A percentile compares a stretch with the other conserved stretches of the same genome.
phyloP scores from a whole-genome alignment of 1,140 invertebrate species.

The Heterodera schachtii region DNA sequence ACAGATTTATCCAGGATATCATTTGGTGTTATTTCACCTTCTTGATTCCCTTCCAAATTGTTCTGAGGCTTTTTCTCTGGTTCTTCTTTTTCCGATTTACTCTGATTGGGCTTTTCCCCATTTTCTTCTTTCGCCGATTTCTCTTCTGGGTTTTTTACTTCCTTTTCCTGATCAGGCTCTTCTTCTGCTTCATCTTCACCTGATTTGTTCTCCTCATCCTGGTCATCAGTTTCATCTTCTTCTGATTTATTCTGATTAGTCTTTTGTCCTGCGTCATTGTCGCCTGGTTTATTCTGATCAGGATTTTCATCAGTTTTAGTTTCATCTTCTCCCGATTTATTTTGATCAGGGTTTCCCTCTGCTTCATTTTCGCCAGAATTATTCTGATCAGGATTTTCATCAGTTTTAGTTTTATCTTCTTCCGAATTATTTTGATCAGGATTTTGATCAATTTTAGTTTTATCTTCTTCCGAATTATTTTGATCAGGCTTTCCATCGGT shows the following conservation, averaged over 20 bases:
- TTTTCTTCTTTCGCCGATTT: neutral
- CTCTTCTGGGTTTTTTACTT: neutral
- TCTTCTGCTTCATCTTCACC: neutral
- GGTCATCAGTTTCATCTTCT: neutral
- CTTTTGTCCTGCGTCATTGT: neutral
- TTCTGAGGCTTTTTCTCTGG: neutral
- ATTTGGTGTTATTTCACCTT: neutral
- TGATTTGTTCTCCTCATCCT: neutral
- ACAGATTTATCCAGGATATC: neutral
- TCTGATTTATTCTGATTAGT: slow-evolving; percentile 27
- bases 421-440: neutral
- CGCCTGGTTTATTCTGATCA: too few relatives aligned
- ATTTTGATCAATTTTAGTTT: too few relatives aligned
- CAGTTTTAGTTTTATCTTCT: neutral
- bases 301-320: too few relatives aligned
- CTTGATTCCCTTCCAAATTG: neutral
- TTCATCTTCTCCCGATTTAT: neutral
- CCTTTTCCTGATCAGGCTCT: neutral
- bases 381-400: neutral
- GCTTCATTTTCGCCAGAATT: too few relatives aligned
- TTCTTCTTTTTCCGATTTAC: neutral
- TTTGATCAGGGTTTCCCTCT: too few relatives aligned
- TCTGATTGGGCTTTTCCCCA: neutral
- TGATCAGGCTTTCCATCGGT: too few relatives aligned
- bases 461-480: too few relatives aligned